These are phyloP conservation scores for Ophion slaviceki DNA, from an alignment of 2,888 invertebrate species.

Conservation along the genomic window DNA sequence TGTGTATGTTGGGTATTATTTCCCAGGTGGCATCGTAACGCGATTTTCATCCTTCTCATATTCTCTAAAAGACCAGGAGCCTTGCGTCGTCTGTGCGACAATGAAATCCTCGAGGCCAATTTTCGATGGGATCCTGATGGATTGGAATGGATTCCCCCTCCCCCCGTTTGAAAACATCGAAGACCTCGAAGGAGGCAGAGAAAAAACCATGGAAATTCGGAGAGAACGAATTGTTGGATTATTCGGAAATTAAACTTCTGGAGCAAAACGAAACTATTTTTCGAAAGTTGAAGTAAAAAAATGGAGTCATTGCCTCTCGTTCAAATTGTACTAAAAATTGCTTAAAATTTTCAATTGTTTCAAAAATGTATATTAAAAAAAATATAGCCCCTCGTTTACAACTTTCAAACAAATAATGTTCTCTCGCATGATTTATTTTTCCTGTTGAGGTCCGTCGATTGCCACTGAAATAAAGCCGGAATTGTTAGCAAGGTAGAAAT, in stretches of 20 bases:
- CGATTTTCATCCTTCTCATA: slow-evolving; percentile 17
- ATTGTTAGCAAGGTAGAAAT: background rate
- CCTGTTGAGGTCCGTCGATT: no score
- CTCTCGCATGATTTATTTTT: no score
- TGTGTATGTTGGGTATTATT: slow-evolving; percentile 24
- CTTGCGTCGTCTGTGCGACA: background rate
- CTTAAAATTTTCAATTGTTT: no score
- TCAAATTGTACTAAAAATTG: no score
- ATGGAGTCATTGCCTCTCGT: no score
- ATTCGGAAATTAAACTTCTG: background rate
- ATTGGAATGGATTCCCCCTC: background rate
- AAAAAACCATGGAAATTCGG: background rate
- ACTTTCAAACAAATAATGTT: no score
- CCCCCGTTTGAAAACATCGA: background rate
- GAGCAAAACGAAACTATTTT: background rate
- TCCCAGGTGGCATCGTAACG: slow-evolving; percentile 21
- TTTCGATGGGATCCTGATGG: background rate
- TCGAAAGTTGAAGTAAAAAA: background rate
- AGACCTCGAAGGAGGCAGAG: background rate
- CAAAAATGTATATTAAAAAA: no score
- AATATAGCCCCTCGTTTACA: no score
- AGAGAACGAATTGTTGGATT: background rate
- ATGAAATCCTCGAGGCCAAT: background rate
- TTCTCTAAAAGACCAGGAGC: background rate
- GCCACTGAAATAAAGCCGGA: background rate